A percentile compares a stretch with the other conserved stretches of the same genome.
phyloP scores from a whole-genome alignment of 2,797 vertebrate species.

The Echiichthys vipera region DNA sequence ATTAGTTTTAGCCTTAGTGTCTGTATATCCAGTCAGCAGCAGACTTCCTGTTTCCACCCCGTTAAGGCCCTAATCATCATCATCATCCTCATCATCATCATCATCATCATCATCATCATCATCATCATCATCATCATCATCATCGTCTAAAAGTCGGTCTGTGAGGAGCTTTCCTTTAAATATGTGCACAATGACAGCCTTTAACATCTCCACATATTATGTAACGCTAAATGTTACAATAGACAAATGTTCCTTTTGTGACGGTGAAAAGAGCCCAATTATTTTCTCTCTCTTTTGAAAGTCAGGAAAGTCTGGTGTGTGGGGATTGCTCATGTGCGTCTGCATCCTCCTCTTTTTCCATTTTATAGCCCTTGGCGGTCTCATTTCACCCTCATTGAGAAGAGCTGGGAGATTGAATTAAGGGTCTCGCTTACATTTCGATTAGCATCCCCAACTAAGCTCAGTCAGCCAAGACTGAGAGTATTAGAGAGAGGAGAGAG shows the following conservation, averaged over 20 bases:
- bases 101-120: too few relatives aligned
- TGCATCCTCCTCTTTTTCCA: conserved; percentile 68
- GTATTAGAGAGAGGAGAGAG: conserved; percentile 64
- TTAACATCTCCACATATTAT: conserved; percentile 36
- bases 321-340: conserved; percentile 73
- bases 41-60: conserved; percentile 8
- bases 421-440: conserved; percentile 79
- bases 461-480: conserved; percentile 70
- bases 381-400: conserved; percentile 78
- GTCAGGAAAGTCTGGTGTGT: conserved; percentile 55
- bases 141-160: conserved; percentile 21
- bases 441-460: conserved; percentile 78
- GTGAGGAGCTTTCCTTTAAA: conserved; percentile 20
- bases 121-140: too few relatives aligned
- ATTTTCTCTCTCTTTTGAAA: conserved; percentile 50
- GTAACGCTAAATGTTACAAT: conserved; percentile 29
- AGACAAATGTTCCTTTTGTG: conserved; percentile 30
- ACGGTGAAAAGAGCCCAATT: conserved; percentile 22
- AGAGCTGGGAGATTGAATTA: conserved; percentile 82
- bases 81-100: too few relatives aligned
- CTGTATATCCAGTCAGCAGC: not conserved
- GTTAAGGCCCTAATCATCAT: too few relatives aligned
- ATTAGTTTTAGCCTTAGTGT: not conserved
- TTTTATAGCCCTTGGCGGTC: conserved; percentile 78
- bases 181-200: not conserved